Conservation (phyloP, 2,888 invertebrate genomes). For the Oscheius sp. region DNA sequence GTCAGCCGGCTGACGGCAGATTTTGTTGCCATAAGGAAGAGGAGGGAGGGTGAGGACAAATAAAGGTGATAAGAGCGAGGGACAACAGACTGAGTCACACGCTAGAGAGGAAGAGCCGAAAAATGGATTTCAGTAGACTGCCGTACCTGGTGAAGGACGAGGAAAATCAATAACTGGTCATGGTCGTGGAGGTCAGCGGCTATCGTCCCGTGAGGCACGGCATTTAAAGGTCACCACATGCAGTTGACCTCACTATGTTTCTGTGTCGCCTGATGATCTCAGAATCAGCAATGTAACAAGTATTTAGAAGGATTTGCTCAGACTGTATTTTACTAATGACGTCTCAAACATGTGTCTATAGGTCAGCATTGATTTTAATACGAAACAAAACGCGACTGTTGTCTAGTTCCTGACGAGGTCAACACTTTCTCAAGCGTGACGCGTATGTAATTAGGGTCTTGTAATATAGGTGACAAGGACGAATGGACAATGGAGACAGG, state of each 20-base stretch:
- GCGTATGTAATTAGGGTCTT: too few species aligned
- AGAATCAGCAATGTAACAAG: too few species aligned
- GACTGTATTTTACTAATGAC: too few species aligned
- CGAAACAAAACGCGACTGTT: too few species aligned
- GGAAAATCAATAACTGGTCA: constrained; percentile 28
- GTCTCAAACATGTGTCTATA: too few species aligned
- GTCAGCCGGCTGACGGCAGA: constrained; percentile 16
- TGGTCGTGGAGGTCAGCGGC: constrained; percentile 30
- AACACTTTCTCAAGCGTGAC: too few species aligned
- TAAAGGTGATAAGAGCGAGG: constrained; percentile 31
- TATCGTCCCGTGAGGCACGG: constrained; percentile 23
- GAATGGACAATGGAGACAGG: background rate
- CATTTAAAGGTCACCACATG: constrained; percentile 4
- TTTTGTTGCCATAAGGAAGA: constrained; percentile 7
- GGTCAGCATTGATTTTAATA: too few species aligned
- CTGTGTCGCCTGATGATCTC: too few species aligned
- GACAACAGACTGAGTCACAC: constrained; percentile 30
- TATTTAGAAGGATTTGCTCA: background rate
- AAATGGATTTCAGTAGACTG: constrained; percentile 1
- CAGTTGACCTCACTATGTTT: too few species aligned
- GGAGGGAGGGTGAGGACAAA: background rate
- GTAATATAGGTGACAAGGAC: background rate
- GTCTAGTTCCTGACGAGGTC: too few species aligned
- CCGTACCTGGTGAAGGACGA: constrained; percentile 13
- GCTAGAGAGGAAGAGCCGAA: constrained; percentile 11